Evolutionary conservation across 2,888 invertebrate species (phyloP), one percentile per base, ranked within the genome.

Genomic region (Acleris cristana): DNA sequence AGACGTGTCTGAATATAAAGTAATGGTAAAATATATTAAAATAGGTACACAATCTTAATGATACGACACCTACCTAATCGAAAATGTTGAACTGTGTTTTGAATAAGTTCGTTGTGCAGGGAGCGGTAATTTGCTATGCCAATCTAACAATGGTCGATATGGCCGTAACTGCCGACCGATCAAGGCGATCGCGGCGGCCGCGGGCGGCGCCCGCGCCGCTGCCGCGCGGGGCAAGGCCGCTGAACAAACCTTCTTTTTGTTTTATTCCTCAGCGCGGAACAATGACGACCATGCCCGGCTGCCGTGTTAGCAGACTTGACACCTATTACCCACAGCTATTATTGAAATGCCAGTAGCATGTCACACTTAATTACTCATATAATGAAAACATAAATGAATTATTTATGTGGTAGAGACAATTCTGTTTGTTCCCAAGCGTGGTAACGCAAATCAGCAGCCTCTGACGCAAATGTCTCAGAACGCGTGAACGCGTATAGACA

Each of bases 381-480:
- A 34, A 61, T 56, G n/a, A 52, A 52, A 40, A 45, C 30, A 62
- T 67, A 45, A 62, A 62, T 56, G 55, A 65, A 26, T 26, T 60
- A 19, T 55, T 61, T 19, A 19, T 56, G 34, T 40, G 30, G 34
- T 26, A 56, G 34, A 61, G 19, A 56, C 61, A 53, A 18, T 58
- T 62, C 51, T 53, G 54, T 61, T 59, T 73, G 70, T 73, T 73
- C 67, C 69, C 66, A 61, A 64, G 63, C n/a, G 23, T 58, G 53
- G 57, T 60, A 69, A 54, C 71, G 58, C 70, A 70, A 64, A 58
- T 64, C 62, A 56, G 45, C 54, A 12, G 55, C 65, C 56, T 26
- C 61, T 66, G 65, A 66, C 65, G 65, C 72, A 76, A 72, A 71
- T 61, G 72, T 53, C 71, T 53, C 63, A 49, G 60, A 48, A 51